Evolutionary conservation across 2,797 vertebrate genomes (phyloP).

Genomic region (Smutsia gigantea): DNA sequence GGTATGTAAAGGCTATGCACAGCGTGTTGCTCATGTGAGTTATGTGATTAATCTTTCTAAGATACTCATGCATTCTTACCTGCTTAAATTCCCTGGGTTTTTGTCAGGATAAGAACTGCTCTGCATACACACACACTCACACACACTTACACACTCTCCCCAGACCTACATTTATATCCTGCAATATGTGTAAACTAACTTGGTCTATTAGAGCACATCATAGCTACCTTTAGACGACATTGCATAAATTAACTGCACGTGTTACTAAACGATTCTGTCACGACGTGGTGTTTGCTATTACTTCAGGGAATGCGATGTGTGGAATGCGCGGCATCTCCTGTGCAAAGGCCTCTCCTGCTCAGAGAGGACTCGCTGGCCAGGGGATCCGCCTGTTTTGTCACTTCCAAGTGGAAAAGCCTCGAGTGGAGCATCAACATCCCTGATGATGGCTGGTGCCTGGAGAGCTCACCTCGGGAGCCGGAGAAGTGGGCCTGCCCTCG

Average conservation of each 20-base stretch:
- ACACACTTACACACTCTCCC: neutral
- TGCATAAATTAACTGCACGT: neutral
- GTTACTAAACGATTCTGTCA: neutral
- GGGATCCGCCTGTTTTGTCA: neutral
- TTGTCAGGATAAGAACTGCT: neutral
- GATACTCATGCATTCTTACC: neutral
- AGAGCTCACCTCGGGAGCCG: too few relatives aligned
- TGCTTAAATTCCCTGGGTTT: neutral
- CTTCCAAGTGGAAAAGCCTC: neutral
- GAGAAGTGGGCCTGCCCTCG: too few relatives aligned
- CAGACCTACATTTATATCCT: neutral
- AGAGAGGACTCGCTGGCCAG: neutral
- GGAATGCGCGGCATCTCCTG: neutral
- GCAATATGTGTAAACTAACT: neutral
- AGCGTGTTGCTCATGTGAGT: neutral
- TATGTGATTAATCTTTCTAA: neutral
- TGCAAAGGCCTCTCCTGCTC: neutral
- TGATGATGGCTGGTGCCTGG: too few relatives aligned
- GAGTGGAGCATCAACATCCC: too few relatives aligned
- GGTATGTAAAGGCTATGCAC: neutral
- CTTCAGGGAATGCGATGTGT: neutral
- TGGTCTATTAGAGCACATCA: too few relatives aligned
- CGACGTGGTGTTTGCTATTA: neutral
- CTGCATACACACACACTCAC: rapidly evolving
- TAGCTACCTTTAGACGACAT: neutral